Conservation (phyloP, 2,888 invertebrate species). For the Drosophila algonquin region DNA sequence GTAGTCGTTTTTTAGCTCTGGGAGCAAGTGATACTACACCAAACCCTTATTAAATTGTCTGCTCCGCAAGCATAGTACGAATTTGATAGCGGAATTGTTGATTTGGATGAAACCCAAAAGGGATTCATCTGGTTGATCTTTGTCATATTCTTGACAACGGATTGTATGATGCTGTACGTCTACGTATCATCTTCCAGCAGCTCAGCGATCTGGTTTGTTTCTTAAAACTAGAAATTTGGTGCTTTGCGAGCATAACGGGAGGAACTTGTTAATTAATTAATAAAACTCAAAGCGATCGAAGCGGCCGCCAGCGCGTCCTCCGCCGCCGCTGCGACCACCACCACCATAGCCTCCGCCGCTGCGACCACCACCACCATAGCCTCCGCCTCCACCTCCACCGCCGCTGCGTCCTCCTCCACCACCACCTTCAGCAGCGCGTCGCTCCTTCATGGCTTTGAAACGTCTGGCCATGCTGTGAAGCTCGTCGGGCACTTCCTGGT, state of each 20-base stretch:
- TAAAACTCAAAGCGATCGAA: conserved; percentile 57
- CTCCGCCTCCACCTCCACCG: conserved; percentile 29
- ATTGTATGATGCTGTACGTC: no score
- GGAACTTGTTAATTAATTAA: neutral
- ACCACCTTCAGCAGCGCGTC: conserved; percentile 85
- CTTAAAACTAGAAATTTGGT: conserved; percentile 19
- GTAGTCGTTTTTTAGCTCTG: conserved; percentile 1
- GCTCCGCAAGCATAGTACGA: neutral
- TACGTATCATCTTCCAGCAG: neutral
- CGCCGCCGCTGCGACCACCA: conserved; percentile 36
- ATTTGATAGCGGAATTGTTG: neutral
- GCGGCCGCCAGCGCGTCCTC: conserved; percentile 38
- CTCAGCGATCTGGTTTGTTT: neutral
- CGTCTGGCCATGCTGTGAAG: conserved; percentile 90
- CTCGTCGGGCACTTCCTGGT: conserved; percentile 92
- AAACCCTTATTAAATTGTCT: neutral
- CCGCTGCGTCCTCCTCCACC: conserved; percentile 38
- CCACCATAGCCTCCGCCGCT: conserved; percentile 35
- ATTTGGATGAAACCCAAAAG: no score
- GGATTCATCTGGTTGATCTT: neutral
- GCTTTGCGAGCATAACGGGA: neutral
- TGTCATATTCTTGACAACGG: neutral
- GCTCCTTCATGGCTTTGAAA: conserved; percentile 88
- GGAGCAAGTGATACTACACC: neutral
- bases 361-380: conserved; percentile 45